Evolutionary conservation across 1,140 invertebrate species (phyloP).

Genomic region (Diachasmimorpha longicaudata): DNA sequence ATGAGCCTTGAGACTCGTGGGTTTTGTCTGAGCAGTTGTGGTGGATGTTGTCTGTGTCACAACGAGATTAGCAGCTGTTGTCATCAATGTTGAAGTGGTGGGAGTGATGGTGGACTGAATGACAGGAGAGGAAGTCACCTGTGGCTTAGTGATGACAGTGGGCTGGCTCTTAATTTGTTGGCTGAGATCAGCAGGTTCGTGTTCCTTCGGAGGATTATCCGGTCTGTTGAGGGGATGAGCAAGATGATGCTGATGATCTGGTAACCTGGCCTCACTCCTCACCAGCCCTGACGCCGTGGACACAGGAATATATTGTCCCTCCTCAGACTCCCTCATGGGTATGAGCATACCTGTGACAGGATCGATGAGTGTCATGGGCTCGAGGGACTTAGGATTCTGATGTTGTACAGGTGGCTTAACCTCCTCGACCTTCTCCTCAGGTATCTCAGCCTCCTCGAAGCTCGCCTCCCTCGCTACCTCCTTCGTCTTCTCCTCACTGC

Average conservation of each 20-base stretch:
- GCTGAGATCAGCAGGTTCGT: slow-evolving; percentile 10
- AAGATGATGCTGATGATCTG: background rate
- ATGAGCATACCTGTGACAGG: slow-evolving; percentile 78
- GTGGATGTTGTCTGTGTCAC: background rate
- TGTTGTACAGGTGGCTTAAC: background rate
- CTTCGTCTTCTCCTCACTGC: slow-evolving; percentile 65
- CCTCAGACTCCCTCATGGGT: slow-evolving; percentile 74
- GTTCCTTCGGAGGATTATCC: no score
- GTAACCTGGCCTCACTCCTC: background rate
- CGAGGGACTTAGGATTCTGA: slow-evolving; percentile 46
- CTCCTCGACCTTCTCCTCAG: slow-evolving; percentile 23
- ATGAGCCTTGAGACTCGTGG: slow-evolving; percentile 66
- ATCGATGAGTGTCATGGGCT: slow-evolving; percentile 73
- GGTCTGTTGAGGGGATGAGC: background rate
- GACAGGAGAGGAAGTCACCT: slow-evolving; percentile 3
- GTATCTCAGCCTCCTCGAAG: slow-evolving; percentile 29
- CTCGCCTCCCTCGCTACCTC: slow-evolving; percentile 35
- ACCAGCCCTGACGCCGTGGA: slow-evolving; percentile 49
- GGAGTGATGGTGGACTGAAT: slow-evolving; percentile 32
- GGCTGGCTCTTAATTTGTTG: slow-evolving; percentile 34
- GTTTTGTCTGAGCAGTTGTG: slow-evolving; percentile 43
- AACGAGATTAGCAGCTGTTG: slow-evolving; percentile 9
- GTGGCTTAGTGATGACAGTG: slow-evolving; percentile 49
- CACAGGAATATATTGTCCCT: slow-evolving; percentile 74
- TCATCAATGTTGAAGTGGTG: slow-evolving; percentile 2